Conservation (phyloP, 2,797 vertebrate genomes). For the Gastrophryne carolinensis region DNA sequence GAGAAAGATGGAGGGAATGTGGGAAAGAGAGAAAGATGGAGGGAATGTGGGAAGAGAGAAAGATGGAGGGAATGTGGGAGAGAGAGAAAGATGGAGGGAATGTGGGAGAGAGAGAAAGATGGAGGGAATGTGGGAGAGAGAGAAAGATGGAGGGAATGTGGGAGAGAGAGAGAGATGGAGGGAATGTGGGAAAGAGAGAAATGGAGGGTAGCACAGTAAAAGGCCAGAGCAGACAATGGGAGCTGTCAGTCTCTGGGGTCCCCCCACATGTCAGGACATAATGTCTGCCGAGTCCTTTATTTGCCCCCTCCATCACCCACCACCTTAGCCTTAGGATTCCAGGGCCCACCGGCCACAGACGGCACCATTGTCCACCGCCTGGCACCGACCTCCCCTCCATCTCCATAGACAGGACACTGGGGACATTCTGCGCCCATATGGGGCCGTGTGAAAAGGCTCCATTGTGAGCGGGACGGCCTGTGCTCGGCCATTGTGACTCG, state of each 20-base stretch:
- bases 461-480: background rate
- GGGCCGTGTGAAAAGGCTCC: slow-evolving; percentile 33
- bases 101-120: no score
- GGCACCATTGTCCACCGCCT: slow-evolving; percentile 49
- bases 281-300: background rate
- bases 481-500: background rate
- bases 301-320: slow-evolving; percentile 19
- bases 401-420: slow-evolving; percentile 50
- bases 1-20: no score
- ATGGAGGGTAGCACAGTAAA: background rate
- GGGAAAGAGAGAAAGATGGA: no score
- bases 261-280: background rate
- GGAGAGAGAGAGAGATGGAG: no score
- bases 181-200: no score
- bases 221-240: background rate
- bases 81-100: no score
- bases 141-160: no score
- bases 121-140: no score
- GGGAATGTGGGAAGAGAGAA: no score
- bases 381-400: slow-evolving; percentile 42
- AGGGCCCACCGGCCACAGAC: slow-evolving; percentile 22
- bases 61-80: no score
- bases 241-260: background rate
- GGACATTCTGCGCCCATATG: slow-evolving; percentile 58
- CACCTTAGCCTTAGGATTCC: slow-evolving; percentile 29